A percentile compares a stretch with the other conserved stretches of the same genome.
These are phyloP conservation scores for Artemia sinica DNA, from an alignment of 2,888 invertebrate species.

Conservation along the genomic window DNA sequence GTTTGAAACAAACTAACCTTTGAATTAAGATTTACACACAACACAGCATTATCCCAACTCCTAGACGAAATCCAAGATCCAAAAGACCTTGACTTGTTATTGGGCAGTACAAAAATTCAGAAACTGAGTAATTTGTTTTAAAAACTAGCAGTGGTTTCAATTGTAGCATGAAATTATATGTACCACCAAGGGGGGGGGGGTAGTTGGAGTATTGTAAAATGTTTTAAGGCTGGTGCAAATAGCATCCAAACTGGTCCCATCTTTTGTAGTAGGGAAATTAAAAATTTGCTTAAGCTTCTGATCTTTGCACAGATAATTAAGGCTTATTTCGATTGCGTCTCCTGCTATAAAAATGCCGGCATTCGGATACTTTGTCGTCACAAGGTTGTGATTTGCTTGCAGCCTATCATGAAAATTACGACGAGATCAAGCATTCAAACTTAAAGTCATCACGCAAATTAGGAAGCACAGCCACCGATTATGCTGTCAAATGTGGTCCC, in stretches of 20 bases:
- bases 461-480: too few relatives aligned
- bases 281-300: slow-evolving; percentile 5
- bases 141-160: slow-evolving; percentile 5
- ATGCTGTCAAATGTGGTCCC: too few relatives aligned
- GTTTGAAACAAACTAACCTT: not conserved
- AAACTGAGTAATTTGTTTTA: not conserved
- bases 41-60: not conserved
- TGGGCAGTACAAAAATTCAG: not conserved
- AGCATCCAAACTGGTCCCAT: not conserved
- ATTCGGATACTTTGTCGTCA: not conserved
- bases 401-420: not conserved
- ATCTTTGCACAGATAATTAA: not conserved
- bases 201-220: not conserved
- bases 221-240: not conserved
- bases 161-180: not conserved
- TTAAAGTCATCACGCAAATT: too few relatives aligned
- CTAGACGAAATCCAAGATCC: not conserved
- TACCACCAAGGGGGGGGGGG: not conserved
- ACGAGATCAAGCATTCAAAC: not conserved
- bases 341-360: not conserved
- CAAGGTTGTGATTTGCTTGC: not conserved
- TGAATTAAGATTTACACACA: slow-evolving; percentile 4
- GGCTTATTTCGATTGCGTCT: not conserved
- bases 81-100: slow-evolving; percentile 1
- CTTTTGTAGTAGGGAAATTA: not conserved